Base-by-base conservation (phyloP, 2,888 invertebrate species). In the Panzeria rudis region DNA sequence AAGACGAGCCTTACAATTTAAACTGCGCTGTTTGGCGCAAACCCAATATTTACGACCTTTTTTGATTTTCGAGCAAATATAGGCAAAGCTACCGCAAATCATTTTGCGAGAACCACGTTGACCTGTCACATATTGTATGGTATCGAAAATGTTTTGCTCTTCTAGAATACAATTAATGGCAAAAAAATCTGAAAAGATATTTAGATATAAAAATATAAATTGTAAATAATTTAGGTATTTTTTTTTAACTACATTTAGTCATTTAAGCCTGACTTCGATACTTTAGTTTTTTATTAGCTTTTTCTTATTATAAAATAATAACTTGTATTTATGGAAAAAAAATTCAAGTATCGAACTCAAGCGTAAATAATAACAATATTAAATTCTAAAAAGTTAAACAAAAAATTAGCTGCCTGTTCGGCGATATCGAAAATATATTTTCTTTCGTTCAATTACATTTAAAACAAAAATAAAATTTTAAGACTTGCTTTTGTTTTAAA, bases 21-120 rank as follows among this genome's bases (percentile, higher is more conserved):
- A 88, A 84, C 90, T 91, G 5, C 91, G 89, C 73, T 91, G 91
- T 72, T 90, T 91, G 1, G 90, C 86, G 72, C 91, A 91, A 5
- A 90, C 89, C 91, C 91, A 91, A 87, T 91, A 91, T 80, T 91
- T 91, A 38, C 91, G 88, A 81, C 87, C 84, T 29, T 88, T 89
- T 78, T 88, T 89, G 13, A 87, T 86, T 87, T 91, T 91, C 0
- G 90, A 89, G 83, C 91, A 91, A 69, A 91, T 89, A 77, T 89
- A 91, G 4, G 90, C 88, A 86, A 87, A 88, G 20, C 89, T 89
- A 78, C 87, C 86, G 50, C 87, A 90, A 32, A 91, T 77, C 68
- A 91, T 87, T 88, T 91, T 91, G n/a, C 87, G 88, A 1, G 89
- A 83, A 29, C 91, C 91, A 15, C 91, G 87, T 71, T 91, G 91